Evolutionary conservation across 2,113 vertebrate species (phyloP).

Genomic region (Trematocara zebra): DNA sequence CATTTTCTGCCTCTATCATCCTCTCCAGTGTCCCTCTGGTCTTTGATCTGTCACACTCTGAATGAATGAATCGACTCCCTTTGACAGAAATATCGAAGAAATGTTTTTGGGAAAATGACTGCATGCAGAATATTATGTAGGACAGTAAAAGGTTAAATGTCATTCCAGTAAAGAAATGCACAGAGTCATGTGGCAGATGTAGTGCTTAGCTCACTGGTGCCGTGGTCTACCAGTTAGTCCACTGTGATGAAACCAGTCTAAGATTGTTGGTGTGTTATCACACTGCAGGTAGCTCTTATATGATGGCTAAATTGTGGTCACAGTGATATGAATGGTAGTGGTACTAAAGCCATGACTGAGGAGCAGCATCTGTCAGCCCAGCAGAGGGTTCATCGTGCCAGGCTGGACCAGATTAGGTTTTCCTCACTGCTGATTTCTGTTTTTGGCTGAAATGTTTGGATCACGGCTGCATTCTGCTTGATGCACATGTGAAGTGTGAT

Average conservation of each 20-base stretch:
- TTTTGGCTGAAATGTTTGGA: neutral
- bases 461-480: neutral
- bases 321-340: neutral
- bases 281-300: neutral
- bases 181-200: neutral
- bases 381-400: neutral
- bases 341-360: neutral
- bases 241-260: neutral
- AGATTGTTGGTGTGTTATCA: neutral
- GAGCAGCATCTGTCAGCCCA: neutral
- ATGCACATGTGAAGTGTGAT: neutral
- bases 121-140: neutral
- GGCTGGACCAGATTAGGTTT: neutral
- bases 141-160: neutral
- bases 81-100: neutral
- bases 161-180: neutral
- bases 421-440: neutral
- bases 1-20: neutral
- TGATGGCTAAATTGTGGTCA: neutral
- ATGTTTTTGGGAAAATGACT: neutral
- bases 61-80: neutral
- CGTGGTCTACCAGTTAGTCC: neutral
- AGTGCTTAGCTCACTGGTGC: neutral
- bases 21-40: neutral
- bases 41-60: neutral